Evolutionary conservation across 2,888 invertebrate genomes (phyloP), one percentile per base, ranked within the genome.

Genomic region (Cheilosia pagana): DNA sequence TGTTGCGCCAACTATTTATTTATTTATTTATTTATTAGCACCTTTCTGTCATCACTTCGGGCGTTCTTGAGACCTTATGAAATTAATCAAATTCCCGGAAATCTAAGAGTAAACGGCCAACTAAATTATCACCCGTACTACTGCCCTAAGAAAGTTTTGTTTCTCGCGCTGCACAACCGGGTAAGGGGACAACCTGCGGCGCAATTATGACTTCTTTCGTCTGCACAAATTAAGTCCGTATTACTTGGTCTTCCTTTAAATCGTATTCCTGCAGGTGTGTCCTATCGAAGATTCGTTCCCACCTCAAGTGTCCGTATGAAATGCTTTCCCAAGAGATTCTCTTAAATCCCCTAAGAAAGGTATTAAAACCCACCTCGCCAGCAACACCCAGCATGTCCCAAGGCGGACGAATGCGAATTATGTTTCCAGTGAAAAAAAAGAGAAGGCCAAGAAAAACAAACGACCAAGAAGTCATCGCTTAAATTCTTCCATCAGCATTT

Each of bases 401-500:
- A 12, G 31, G 35, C 25, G 28, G 16, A 41, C 39, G 41, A 16
- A 52, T 23, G 10, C 3, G 39, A 35, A 39, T 65, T 65, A 50
- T 43, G 35, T 45, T 45, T 31, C 3, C 7, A 31, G 28, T 28
- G 35, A 39, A n/a, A 57, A 53, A n/a, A 21, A 52, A 50, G 45
- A n/a, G 28, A 45, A 3, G 5, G 8, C 21, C 31, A 39, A 28
- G 16, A 14, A 50, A 50, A 21, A 35, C 25, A 63, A 50, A 48
- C 45, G 41, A 39, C 67, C 39, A 67, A 65, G 50, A 67, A 59
- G 48, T 52, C 67, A 59, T 60, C 41, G 21, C 43, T 59, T 63
- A 55, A 67, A 65, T 75, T 67, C 59, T 59, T 4, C 50, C 76
- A 67, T 76, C 76, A 76, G 31, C 67, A 67, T 76, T 67, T 67